These are phyloP conservation scores for Anguilla pacifica DNA, from an alignment of 2,797 vertebrate species.

Conservation along the genomic window DNA sequence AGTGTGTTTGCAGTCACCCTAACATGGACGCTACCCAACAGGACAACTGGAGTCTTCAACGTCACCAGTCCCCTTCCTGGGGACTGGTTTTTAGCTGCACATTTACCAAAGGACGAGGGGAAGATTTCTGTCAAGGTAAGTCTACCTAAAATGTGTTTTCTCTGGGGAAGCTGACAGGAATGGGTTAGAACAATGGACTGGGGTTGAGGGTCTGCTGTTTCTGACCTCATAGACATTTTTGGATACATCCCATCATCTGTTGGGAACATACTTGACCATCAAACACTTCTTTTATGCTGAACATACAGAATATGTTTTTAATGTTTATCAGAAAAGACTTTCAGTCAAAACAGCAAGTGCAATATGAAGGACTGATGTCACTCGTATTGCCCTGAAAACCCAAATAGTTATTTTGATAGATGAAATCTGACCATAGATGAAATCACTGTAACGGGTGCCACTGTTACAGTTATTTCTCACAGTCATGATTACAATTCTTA, in stretches of 20 bases:
- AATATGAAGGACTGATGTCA: background rate
- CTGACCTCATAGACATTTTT: background rate
- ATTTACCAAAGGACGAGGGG: constrained; percentile 94
- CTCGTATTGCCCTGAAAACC: background rate
- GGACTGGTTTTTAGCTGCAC: constrained; percentile 97
- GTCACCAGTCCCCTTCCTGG: constrained; percentile 95
- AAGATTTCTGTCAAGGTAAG: constrained; percentile 98
- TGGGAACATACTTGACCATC: background rate
- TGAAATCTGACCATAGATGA: background rate
- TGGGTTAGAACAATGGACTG: background rate
- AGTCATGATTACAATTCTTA: background rate
- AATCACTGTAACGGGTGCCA: background rate
- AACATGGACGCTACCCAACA: constrained; percentile 96
- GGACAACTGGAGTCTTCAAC: constrained; percentile 95
- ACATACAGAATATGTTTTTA: too few species aligned
- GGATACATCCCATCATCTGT: background rate
- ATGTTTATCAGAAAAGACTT: background rate
- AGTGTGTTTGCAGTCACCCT: constrained; percentile 92
- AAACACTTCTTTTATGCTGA: too few species aligned
- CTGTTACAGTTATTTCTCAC: background rate
- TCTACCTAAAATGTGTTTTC: constrained; percentile 15
- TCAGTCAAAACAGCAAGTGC: background rate
- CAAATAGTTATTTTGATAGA: background rate
- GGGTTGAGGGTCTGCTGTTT: background rate
- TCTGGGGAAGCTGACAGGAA: background rate